These are phyloP conservation scores for Noturus placidus DNA, from an alignment of 2,113 vertebrate genomes.

Conservation along the genomic window DNA sequence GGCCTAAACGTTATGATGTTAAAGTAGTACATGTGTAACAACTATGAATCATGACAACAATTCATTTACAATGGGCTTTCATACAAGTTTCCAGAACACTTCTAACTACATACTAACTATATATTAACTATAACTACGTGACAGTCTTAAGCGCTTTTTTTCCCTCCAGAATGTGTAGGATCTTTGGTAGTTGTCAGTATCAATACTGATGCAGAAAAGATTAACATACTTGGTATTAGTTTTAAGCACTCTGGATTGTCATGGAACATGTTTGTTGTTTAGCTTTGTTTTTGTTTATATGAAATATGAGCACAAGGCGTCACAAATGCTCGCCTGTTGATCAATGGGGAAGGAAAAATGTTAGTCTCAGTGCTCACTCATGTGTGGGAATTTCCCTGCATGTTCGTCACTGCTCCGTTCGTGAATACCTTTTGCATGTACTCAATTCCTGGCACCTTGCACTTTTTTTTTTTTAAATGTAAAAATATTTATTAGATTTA, in stretches of 20 bases:
- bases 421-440: background rate
- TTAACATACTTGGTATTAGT: background rate
- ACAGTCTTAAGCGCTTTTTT: background rate
- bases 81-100: background rate
- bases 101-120: background rate
- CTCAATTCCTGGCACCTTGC: background rate
- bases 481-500: too few species aligned
- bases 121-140: background rate
- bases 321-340: background rate
- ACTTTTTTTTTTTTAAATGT: background rate
- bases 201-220: background rate
- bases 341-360: background rate
- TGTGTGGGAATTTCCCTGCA: background rate
- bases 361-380: background rate
- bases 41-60: background rate
- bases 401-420: background rate
- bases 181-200: background rate
- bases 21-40: background rate
- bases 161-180: too few species aligned
- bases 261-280: background rate
- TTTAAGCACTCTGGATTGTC: background rate
- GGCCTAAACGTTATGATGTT: background rate
- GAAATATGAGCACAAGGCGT: background rate
- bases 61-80: background rate
- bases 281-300: background rate